Evolutionary conservation across 1,140 invertebrate genomes (phyloP), one percentile per base, ranked within the genome.

Genomic region (Calephelis virginiensis): DNA sequence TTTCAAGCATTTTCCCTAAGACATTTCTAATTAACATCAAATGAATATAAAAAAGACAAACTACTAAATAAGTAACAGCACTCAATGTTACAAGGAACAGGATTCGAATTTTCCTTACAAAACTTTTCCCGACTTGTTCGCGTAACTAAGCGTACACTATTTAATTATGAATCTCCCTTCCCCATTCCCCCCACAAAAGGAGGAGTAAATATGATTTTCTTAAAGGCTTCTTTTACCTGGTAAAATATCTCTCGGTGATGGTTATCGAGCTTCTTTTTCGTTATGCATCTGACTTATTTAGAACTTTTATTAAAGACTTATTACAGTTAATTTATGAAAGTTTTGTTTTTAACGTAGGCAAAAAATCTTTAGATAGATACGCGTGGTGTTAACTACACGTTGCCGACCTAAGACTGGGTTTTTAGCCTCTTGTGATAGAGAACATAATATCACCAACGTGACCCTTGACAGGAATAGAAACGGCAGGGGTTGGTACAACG

Each of bases 131-230:
- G 74, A 80, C 77, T 80, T 75, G 80, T 81, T 73, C 75, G 73
- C 70, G 77, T 82, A 84, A 82, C 83, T 87, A 87, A 85, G 77
- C 83, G 80, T 80, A 71, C 75, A 83, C 83, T 85, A 87, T 85
- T 87, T 85, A 84, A 87, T 85, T 87, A 85, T 84, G 77, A 76
- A 83, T 74, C 81, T 69, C 70, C 76, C 71, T 50, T 66, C 66
- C 46, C 73, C 61, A 53, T 28, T 50, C 71, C 68, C 76, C 70
- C 50, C 50, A 56, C 50, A 56, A 79, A 80, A 77, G 68, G 74
- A 69, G 72, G 66, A 75, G 65, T 76, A 74, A 79, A 74, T 75
- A 83, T 78, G 62, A 76, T 81, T 77, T 77, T 76, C 74, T 81
- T 74, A 77, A 78, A 82, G 74, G 76, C 63, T 78, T 76, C 69